Evolutionary conservation across 2,113 vertebrate genomes (phyloP).

Genomic region (Chiloscyllium plagiosum): DNA sequence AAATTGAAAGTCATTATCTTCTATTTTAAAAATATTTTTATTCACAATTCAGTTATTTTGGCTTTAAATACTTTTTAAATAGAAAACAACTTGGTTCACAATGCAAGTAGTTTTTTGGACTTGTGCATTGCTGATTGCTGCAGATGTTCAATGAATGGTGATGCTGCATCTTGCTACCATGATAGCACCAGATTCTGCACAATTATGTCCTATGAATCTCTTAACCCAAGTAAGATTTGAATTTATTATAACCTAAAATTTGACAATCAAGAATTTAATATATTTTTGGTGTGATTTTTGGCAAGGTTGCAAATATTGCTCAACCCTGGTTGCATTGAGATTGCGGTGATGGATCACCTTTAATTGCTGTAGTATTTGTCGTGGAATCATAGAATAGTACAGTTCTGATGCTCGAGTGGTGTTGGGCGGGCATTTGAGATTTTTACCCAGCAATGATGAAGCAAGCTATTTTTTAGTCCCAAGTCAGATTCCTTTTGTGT

Average conservation of each 20-base stretch:
- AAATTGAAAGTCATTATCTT: not conserved
- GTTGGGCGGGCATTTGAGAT: not conserved
- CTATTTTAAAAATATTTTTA: not conserved
- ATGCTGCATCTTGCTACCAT: not conserved
- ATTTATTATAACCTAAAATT: not conserved
- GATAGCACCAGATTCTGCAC: not conserved
- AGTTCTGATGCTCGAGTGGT: not conserved
- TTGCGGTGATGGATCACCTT: not conserved
- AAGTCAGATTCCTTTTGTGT: not conserved
- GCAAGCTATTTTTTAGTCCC: slow-evolving; percentile 9
- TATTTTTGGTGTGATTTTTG: not conserved
- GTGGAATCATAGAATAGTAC: not conserved
- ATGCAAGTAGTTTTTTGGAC: not conserved
- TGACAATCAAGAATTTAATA: not conserved
- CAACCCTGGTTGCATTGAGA: not conserved
- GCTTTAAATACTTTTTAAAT: not conserved
- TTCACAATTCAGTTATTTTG: not conserved
- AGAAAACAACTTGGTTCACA: not conserved
- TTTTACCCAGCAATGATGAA: slow-evolving; percentile 4
- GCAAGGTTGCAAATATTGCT: not conserved
- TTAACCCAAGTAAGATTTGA: not conserved
- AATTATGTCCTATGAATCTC: not conserved
- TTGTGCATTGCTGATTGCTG: not conserved
- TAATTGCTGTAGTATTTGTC: not conserved
- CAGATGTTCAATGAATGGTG: not conserved